phyloP scores from a whole-genome alignment of 1,140 invertebrate genomes.

The Drosophila trapezifrons region DNA sequence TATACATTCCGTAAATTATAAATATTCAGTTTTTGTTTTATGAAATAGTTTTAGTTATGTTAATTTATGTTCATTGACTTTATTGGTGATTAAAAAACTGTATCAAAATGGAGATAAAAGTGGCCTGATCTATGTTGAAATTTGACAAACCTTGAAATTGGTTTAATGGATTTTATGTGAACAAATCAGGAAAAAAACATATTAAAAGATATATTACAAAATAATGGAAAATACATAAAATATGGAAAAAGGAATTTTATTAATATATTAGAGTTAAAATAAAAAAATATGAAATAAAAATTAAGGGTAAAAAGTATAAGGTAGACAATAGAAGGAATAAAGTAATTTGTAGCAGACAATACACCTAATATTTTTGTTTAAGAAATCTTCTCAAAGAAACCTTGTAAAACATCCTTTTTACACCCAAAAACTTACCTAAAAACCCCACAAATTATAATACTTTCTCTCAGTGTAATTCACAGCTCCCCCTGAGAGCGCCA shows the following conservation, averaged over 20 bases:
- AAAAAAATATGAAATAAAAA: not conserved
- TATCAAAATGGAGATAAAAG: too few species aligned
- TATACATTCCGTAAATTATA: too few species aligned
- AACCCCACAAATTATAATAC: fast-evolving
- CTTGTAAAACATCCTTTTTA: too few species aligned
- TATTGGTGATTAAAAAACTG: too few species aligned
- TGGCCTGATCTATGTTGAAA: too few species aligned
- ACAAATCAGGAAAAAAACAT: not conserved
- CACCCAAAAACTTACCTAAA: not conserved
- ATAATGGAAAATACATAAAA: not conserved
- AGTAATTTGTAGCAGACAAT: too few species aligned
- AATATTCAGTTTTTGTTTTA: too few species aligned
- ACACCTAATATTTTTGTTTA: too few species aligned
- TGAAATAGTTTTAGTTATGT: too few species aligned
- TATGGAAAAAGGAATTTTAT: not conserved
- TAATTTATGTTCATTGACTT: too few species aligned
- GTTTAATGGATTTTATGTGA: not conserved
- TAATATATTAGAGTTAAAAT: not conserved
- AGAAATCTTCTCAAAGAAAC: too few species aligned
- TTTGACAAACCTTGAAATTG: not conserved
- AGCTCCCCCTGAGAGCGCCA: slow-evolving; percentile 9
- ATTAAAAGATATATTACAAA: not conserved
- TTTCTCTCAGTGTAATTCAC: slow-evolving; percentile 7
- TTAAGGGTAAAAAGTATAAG: too few species aligned
- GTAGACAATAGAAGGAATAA: not conserved